Base-by-base conservation (phyloP, 64 coral and sea anemone species). In the Stichodactyla helianthus region DNA sequence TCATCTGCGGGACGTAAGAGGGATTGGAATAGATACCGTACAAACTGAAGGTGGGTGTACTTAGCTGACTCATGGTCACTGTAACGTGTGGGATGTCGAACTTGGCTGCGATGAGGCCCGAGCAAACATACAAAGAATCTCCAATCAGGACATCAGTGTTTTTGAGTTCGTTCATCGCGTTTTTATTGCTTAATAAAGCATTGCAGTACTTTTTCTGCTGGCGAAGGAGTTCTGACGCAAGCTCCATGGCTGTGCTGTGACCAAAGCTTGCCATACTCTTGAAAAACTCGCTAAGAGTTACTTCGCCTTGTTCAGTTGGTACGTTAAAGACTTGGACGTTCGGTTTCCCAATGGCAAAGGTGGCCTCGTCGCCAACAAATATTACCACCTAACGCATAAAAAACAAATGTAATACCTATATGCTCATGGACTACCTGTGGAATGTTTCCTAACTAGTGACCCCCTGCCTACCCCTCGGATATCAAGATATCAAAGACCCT, bases 91-190 rank as follows among this genome's bases (percentile, higher is more conserved):
- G 84, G 79, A 91, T 26, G 7, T 25, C 54, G 8, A 54, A 82
- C 54, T 91, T 86, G 51, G 81, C 85, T 0, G 90, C 90, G 0
- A 91, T 52, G 28, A 84, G 55, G 53, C 50, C 9, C n/a, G 78
- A 81, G 53, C 78, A 90, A 17, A 61, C 54, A 16, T 90, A 90
- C 6, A 79, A 15, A 7, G 51, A n/a, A 20, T 90, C 89, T 55
- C 89, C 89, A 79, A 90, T 59, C 55, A 90, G 26, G 7, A 90
- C 20, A 59, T 90, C 68, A 23, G 83, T 83, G 14, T 44, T 7
- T 0, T 51, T 53, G 23, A 85, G 67, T 28, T 90, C 89, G 12
- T 86, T 55, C 83, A 85, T 51, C 13, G 84, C 20, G 4, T 86
- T 19, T 54, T 35, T 7, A 16, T 86, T 59, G 27, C 82, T 62